Evolutionary conservation across 2,797 vertebrate genomes (phyloP), one percentile per base, ranked within the genome.

Genomic region (Discoglossus pictus): DNA sequence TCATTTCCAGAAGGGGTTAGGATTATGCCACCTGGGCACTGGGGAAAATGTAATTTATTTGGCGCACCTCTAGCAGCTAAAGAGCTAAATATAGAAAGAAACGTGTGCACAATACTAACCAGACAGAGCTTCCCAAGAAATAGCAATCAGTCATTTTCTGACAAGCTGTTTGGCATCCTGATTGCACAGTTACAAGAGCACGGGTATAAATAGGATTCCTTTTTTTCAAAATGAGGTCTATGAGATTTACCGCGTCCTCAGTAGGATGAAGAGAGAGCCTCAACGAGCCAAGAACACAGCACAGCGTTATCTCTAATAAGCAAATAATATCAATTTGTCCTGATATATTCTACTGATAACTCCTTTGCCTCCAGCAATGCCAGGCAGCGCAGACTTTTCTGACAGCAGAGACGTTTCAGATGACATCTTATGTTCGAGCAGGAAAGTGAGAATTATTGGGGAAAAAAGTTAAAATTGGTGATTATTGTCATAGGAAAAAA

Each of bases 91-190:
- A 64, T 70, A 70, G 59, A 42, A 34, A 16, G 36, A 46, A 12
- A 24, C 44, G 53, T 43, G 61, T 36, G 53, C 25, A 8, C 52
- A 12, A 64, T 71, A 58, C 53, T 64, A 64, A 71, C 64, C 52
- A 42, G 43, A 7, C 5, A 61, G 50, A 64, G 55, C 50, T 71
- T 61, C 68, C 53, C 23, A 58, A 61, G 58, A 64, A 71, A 46
- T 46, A 71, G 68, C 68, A 71, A 71, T 71, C 68, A 71, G 68
- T 71, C 68, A 71, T 52, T 62, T 50, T 51, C 43, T 71, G 68
- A 71, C 68, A 71, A 71, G 68, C 60, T 56, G 60, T 52, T 71
- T 71, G 68, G 60, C 68, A 71, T 64, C 44, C 60, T 71, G 68
- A 71, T 71, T 71, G 61, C 52, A 17, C 52, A 36, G 52, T 71